Conservation (phyloP, 2,888 invertebrate genomes). For the Lasius platythorax region DNA sequence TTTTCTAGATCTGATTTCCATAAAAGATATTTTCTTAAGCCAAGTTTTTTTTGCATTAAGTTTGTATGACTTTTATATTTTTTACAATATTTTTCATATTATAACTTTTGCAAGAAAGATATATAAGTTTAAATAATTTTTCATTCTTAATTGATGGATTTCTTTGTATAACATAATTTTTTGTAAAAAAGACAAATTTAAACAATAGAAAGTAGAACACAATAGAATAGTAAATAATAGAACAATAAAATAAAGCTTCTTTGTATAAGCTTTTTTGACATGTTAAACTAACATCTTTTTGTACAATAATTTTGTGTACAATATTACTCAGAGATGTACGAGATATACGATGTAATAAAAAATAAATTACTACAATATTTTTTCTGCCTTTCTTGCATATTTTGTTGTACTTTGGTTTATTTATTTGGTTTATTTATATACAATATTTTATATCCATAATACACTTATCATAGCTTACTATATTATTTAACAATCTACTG, state of each 20-base stretch:
- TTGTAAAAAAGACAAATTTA: too few relatives aligned
- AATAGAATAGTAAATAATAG: too few relatives aligned
- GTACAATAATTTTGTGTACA: too few relatives aligned
- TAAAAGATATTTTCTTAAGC: too few relatives aligned
- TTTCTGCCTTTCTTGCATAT: neutral
- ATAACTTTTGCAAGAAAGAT: neutral
- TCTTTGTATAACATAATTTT: too few relatives aligned
- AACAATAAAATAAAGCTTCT: too few relatives aligned
- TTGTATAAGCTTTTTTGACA: too few relatives aligned
- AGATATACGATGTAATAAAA: neutral
- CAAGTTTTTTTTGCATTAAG: neutral
- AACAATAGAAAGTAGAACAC: too few relatives aligned
- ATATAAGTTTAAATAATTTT: neutral
- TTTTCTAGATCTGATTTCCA: neutral
- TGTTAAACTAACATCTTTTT: too few relatives aligned
- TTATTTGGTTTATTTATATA: neutral
- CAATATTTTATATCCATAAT: neutral
- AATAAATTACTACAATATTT: neutral
- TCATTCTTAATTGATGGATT: too few relatives aligned
- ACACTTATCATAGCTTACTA: neutral
- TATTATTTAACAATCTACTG: conserved; percentile 12
- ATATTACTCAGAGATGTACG: neutral
- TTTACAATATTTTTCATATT: neutral
- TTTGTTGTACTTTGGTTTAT: conserved; percentile 13
- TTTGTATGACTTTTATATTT: neutral